Conservation (phyloP, 2,888 invertebrate genomes). For the Brassicogethes aeneus region DNA sequence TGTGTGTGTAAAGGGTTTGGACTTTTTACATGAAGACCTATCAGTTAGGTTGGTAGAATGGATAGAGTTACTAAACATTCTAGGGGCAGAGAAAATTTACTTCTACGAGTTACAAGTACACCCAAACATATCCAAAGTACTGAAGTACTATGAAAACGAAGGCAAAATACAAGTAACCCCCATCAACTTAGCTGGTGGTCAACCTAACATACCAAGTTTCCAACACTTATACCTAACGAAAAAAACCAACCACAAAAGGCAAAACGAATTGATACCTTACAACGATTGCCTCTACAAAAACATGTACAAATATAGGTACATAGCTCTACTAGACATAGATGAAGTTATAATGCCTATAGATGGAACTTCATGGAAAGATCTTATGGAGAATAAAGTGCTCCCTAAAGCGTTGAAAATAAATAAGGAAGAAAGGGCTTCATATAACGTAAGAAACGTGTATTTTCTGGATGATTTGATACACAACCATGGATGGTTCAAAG, state of each 20-base stretch:
- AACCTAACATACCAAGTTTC: constrained; percentile 81
- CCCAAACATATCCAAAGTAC: constrained; percentile 80
- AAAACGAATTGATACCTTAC: constrained; percentile 92
- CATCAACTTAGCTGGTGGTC: constrained; percentile 55
- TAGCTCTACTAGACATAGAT: constrained; percentile 87
- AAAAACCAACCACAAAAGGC: constrained; percentile 87
- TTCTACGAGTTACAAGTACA: constrained; percentile 89
- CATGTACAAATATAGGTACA: constrained; percentile 81
- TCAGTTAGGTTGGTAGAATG: constrained; percentile 87
- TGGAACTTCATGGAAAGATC: constrained; percentile 60
- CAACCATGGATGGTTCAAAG: constrained; percentile 70
- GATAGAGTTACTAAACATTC: constrained; percentile 77
- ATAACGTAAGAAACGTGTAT: constrained; percentile 87
- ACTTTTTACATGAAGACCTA: constrained; percentile 85
- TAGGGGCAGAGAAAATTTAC: constrained; percentile 88
- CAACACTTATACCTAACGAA: constrained; percentile 84
- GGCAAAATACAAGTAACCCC: constrained; percentile 63
- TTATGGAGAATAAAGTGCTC: constrained; percentile 62
- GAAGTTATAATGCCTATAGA: constrained; percentile 89
- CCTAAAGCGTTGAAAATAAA: constrained; percentile 59
- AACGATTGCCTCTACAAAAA: constrained; percentile 94
- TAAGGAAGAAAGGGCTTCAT: constrained; percentile 63
- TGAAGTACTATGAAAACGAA: constrained; percentile 48
- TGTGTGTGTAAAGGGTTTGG: constrained; percentile 84
- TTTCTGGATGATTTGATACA: constrained; percentile 82